Evolutionary conservation across 2,797 vertebrate genomes (phyloP), one percentile per base, ranked within the genome.

Genomic region (Neostethus bicornis): DNA sequence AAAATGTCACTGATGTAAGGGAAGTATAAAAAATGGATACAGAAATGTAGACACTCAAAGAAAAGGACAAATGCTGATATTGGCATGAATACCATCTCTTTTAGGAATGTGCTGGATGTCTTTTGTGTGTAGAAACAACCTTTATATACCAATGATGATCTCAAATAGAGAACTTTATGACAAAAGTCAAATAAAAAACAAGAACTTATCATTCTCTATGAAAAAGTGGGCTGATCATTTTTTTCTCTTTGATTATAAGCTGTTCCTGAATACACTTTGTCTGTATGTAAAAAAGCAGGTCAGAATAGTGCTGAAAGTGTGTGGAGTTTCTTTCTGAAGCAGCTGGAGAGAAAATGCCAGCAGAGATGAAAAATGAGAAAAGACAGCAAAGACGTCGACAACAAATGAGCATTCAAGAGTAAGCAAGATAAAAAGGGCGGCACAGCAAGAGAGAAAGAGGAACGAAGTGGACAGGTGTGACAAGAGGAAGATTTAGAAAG

Each of bases 271-370:
- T 12, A 1, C 6, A 47, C 73, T 77, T 83, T 73, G 68, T 82
- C 72, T 80, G 28, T 53, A 19, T 31, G n/a, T n/a, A 55, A 39
- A 56, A 68, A 63, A 61, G 73, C 46, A 78, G 78, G 87, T 84
- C 75, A 75, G 53, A 43, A n/a, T 38, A 34, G 58, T 65, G 53
- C 14, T 37, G 20, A 49, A 57, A 48, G 72, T 66, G 31, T 44
- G 60, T 43, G 51, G 59, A 13, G 53, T 73, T 70, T 79, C 60
- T 72, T 73, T 86, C 49, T 81, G 75, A 77, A 86, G 72, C 72
- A 75, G 56, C 37, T 80, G 74, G 70, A 75, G 74, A 80, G 84
- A 80, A 87, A 87, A 88, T 87, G 83, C 83, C 79, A 80, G 70
- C 44, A 11, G 53, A 82, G 70, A 84, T 80, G 52, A 74, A 53